phyloP scores from a whole-genome alignment of 2,797 vertebrate species.

The Phaenicophaeus curvirostris region DNA sequence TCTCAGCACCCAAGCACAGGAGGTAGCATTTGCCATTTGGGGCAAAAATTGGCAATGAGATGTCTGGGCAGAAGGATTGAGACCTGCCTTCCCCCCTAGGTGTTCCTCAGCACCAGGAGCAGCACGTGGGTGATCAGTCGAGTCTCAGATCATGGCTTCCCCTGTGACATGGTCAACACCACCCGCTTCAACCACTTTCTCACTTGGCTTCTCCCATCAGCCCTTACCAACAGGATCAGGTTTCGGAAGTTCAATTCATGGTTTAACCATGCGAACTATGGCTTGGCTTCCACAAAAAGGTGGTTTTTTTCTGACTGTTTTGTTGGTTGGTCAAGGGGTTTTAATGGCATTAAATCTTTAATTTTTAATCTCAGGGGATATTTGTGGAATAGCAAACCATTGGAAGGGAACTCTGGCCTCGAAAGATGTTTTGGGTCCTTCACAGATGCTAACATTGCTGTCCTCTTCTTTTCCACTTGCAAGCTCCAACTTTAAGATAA shows the following conservation, averaged over 20 bases:
- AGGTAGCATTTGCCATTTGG: neutral
- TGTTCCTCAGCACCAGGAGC: constrained; percentile 86
- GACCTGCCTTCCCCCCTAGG: constrained; percentile 74
- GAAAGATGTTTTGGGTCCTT: rapidly evolving
- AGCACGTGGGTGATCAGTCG: constrained; percentile 84
- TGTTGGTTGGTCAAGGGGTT: neutral
- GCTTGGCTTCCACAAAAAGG: constrained; percentile 85
- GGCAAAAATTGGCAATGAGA: neutral
- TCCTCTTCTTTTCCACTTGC: neutral
- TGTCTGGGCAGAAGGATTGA: neutral
- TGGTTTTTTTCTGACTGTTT: constrained; percentile 44
- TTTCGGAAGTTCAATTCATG: constrained; percentile 77
- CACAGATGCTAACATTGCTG: neutral
- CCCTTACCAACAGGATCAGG: constrained; percentile 69
- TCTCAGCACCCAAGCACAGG: neutral
- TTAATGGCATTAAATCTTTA: neutral
- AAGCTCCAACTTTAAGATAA: constrained; percentile 53
- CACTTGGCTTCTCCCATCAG: constrained; percentile 72
- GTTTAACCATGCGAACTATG: constrained; percentile 85
- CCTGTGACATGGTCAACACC: constrained; percentile 73
- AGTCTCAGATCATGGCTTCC: constrained; percentile 79
- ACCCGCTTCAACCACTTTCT: constrained; percentile 75
- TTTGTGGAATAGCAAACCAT: neutral
- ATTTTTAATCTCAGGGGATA: neutral
- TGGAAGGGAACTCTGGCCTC: neutral